Evolutionary conservation across 2,888 invertebrate genomes (phyloP).

Genomic region (Charanyca ferruginea): DNA sequence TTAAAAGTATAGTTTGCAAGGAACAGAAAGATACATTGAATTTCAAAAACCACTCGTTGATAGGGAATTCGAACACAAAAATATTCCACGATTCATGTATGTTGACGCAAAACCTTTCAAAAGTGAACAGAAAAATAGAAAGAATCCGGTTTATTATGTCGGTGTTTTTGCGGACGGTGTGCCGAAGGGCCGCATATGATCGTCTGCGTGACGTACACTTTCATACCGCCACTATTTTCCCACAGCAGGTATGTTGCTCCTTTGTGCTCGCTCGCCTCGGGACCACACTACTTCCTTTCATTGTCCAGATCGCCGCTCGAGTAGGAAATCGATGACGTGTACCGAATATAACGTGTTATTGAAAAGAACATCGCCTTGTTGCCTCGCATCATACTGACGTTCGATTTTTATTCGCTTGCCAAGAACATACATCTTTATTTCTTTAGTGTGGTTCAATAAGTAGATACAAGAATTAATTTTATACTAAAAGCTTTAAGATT

Average conservation of each 20-base stretch:
- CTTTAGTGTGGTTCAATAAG: slow-evolving; percentile 38
- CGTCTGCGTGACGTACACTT: slow-evolving; percentile 64
- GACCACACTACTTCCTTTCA: slow-evolving; percentile 75
- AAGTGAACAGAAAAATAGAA: slow-evolving; percentile 34
- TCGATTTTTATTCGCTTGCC: slow-evolving; percentile 25
- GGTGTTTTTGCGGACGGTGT: slow-evolving; percentile 69
- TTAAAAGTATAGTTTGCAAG: slow-evolving; percentile 9
- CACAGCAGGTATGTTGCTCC: slow-evolving; percentile 71
- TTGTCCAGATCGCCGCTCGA: slow-evolving; percentile 78
- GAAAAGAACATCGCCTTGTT: slow-evolving; percentile 50
- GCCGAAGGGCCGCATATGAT: slow-evolving; percentile 59
- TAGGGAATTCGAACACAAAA: slow-evolving; percentile 23
- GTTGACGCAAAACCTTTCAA: slow-evolving; percentile 29
- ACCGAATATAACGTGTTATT: slow-evolving; percentile 65
- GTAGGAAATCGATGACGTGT: slow-evolving; percentile 77
- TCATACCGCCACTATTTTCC: slow-evolving; percentile 74
- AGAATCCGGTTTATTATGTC: slow-evolving; percentile 25
- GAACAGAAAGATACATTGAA: background rate
- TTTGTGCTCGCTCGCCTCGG: slow-evolving; percentile 74
- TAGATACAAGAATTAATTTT: slow-evolving; percentile 53
- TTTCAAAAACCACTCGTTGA: slow-evolving; percentile 20
- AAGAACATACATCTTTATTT: slow-evolving; percentile 21
- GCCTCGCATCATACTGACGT: slow-evolving; percentile 26
- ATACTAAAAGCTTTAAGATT: slow-evolving; percentile 70
- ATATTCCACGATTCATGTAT: slow-evolving; percentile 25